Evolutionary conservation across 2,888 invertebrate species (phyloP), one percentile per base, ranked within the genome.

Genomic region (Monochamus alternatus): DNA sequence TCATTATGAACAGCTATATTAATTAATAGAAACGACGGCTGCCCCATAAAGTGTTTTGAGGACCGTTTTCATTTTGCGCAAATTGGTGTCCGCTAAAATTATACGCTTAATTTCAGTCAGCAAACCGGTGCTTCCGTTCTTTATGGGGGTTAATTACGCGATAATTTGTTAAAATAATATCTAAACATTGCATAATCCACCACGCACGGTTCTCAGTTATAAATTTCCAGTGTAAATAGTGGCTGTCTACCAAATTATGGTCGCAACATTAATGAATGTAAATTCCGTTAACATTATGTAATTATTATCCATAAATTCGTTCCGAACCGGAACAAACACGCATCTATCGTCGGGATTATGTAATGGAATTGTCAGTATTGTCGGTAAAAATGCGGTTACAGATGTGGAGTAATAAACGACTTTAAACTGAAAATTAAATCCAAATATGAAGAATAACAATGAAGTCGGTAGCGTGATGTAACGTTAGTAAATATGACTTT

Each of bases 91-190:
- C 32, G 66, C 58, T 58, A 60, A 78, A 80, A 81, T 82, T 78
- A 82, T 75, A 64, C 75, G 80, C 73, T 78, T 78, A 81, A 83
- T 83, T 82, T 81, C 78, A 81, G 79, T 73, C 78, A 75, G 74
- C 64, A 66, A 75, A 52, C 78, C 62, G 69, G 75, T 65, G 75
- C 77, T 78, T 79, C 75, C 76, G 74, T 81, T 81, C 81, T 81
- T 82, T 77, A 81, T 82, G 77, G 77, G 75, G 80, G 81, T 77
- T 80, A 80, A 83, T 82, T 83, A 77, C 77, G 58, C 64, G 71
- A 73, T 80, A 81, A 82, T 81, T 78, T 78, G 75, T 81, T 79
- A 69, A 80, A 82, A 79, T 81, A 79, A 79, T 80, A 78, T 75
- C 51, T 59, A 59, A 69, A 60, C 51, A 71, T 47, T 64, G 64